Conservation (phyloP, 2,888 invertebrate species). For the Tortrix viridana region DNA sequence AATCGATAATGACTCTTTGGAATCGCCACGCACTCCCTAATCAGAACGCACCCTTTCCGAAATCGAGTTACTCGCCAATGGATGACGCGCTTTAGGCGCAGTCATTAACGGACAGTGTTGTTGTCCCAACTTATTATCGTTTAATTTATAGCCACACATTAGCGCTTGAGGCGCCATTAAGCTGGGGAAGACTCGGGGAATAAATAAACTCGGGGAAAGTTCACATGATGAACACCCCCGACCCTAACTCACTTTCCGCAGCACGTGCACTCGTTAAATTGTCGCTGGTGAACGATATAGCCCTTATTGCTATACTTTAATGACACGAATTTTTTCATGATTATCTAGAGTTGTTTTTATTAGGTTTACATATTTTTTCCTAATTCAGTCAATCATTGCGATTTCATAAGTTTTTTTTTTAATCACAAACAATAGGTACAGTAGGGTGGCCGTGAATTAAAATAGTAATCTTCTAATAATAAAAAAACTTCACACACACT, state of each 20-base stretch:
- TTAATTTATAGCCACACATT: constrained; percentile 82
- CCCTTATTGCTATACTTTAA: constrained; percentile 66
- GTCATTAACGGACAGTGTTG: constrained; percentile 70
- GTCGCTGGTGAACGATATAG: constrained; percentile 69
- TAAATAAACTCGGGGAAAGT: constrained; percentile 68
- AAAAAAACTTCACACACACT: no score
- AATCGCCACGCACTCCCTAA: neutral
- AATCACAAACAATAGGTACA: no score
- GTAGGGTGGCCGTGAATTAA: no score
- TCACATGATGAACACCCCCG: constrained; percentile 65
- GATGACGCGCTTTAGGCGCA: constrained; percentile 38
- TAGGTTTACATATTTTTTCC: no score
- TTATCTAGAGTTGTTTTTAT: no score
- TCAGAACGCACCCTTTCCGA: constrained; percentile 22
- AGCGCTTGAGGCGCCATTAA: constrained; percentile 80
- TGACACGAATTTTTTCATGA: constrained; percentile 4
- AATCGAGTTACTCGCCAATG: constrained; percentile 36
- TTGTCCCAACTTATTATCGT: constrained; percentile 83
- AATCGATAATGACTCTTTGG: constrained; percentile 9
- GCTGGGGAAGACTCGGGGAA: constrained; percentile 63
- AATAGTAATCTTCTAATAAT: no score
- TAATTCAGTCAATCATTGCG: no score
- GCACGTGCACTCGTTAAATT: constrained; percentile 62
- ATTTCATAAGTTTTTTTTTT: no score
- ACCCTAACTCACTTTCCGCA: constrained; percentile 38